Conservation (phyloP, 2,113 vertebrate genomes). For the Gymnocephalus cernua region DNA sequence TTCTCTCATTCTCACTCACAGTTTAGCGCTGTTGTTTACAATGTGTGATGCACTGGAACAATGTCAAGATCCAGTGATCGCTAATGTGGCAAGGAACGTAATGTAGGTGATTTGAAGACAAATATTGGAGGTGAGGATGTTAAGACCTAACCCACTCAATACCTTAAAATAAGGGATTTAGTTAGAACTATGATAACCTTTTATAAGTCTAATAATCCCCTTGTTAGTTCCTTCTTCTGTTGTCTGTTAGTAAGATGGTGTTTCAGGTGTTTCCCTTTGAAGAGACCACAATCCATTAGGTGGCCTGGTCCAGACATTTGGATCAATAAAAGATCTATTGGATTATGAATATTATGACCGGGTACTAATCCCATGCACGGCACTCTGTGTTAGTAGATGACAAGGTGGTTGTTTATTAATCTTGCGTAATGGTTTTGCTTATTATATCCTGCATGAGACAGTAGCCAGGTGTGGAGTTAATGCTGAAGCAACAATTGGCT, state of each 20-base stretch:
- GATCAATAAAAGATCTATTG: conserved; percentile 43
- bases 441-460: conserved; percentile 6
- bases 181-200: neutral
- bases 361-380: conserved; percentile 41
- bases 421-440: conserved; percentile 12
- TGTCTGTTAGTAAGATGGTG: neutral
- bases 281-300: neutral
- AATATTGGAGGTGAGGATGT: neutral
- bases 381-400: conserved; percentile 42
- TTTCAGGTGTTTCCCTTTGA: neutral
- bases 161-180: neutral
- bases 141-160: neutral
- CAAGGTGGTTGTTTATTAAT: conserved; percentile 42
- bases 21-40: conserved; percentile 62
- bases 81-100: neutral
- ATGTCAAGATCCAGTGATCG: conserved; percentile 2
- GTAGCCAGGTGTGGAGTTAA: neutral
- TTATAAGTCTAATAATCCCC: neutral
- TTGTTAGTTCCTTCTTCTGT: neutral
- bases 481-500: neutral
- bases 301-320: conserved; percentile 22
- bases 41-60: conserved; percentile 34
- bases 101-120: neutral
- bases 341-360: conserved; percentile 46
- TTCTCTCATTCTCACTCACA: conserved; percentile 41